Conservation (phyloP, 2,888 invertebrate genomes). For the Lepidochrysops patricia region DNA sequence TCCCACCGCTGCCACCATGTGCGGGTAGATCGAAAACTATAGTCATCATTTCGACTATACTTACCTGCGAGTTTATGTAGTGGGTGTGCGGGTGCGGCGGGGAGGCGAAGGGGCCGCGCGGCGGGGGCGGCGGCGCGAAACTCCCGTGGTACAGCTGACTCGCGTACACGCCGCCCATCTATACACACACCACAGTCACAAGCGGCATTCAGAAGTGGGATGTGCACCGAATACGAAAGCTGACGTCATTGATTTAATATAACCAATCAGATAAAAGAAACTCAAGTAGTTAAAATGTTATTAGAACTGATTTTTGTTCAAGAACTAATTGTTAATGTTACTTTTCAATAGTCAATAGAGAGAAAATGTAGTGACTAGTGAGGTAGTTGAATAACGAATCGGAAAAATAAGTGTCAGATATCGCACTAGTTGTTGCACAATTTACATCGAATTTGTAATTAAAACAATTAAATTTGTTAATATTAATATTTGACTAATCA, state of each 20-base stretch:
- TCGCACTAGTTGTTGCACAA: neutral
- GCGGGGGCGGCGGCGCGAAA: constrained; percentile 45
- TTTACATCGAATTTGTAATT: constrained; percentile 1
- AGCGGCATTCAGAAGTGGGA: neutral
- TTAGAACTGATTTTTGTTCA: no score
- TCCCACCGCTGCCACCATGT: neutral
- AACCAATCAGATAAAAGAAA: neutral
- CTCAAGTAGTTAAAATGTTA: no score
- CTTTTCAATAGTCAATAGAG: neutral
- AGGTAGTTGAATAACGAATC: neutral
- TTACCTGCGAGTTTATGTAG: constrained; percentile 55
- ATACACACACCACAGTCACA: constrained; percentile 19
- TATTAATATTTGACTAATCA: neutral
- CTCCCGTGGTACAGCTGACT: constrained; percentile 56
- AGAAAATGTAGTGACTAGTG: neutral
- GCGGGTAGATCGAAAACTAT: neutral
- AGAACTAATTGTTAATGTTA: no score
- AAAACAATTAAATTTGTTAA: neutral
- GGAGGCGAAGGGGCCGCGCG: constrained; percentile 55
- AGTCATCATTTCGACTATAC: constrained; percentile 19
- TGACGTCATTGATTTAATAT: neutral
- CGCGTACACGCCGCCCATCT: constrained; percentile 68
- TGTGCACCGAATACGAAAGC: neutral
- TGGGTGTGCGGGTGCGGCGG: constrained; percentile 53
- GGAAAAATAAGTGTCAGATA: neutral